Evolutionary conservation across 2,888 invertebrate genomes (phyloP).

Genomic region (Polyommatus icarus): DNA sequence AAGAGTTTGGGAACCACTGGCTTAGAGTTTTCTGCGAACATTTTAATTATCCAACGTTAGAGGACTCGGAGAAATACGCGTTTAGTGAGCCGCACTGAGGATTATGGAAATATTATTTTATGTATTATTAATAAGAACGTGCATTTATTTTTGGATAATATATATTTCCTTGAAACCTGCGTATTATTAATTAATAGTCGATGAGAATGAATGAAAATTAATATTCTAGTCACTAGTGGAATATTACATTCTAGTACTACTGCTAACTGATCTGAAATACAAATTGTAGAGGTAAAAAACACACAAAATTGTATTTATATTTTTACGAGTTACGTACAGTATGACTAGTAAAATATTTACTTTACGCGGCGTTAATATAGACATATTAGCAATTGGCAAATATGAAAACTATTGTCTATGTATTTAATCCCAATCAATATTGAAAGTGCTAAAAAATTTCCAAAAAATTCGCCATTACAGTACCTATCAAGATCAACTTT

Average conservation of each 20-base stretch:
- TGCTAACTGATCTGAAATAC: background rate
- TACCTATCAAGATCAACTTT: too few species aligned
- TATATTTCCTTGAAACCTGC: background rate
- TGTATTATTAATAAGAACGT: conserved; percentile 32
- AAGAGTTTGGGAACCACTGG: background rate
- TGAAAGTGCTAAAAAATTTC: too few species aligned
- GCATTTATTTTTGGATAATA: conserved; percentile 31
- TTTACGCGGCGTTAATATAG: too few species aligned
- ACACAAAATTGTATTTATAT: too few species aligned
- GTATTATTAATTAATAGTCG: background rate
- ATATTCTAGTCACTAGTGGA: background rate
- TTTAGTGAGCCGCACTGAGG: conserved; percentile 31
- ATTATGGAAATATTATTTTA: conserved; percentile 44
- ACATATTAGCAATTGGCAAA: too few species aligned
- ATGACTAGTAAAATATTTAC: too few species aligned
- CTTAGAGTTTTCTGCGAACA: conserved; percentile 47
- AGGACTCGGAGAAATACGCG: conserved; percentile 51
- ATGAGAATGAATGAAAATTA: background rate
- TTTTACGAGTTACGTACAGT: too few species aligned
- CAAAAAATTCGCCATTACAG: too few species aligned
- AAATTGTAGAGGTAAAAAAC: too few species aligned
- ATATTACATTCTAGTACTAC: background rate
- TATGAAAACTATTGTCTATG: too few species aligned
- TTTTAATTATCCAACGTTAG: conserved; percentile 68
- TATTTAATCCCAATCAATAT: too few species aligned